Base-by-base conservation (phyloP, 2,888 invertebrate genomes). In the Eupsilia transversa region DNA sequence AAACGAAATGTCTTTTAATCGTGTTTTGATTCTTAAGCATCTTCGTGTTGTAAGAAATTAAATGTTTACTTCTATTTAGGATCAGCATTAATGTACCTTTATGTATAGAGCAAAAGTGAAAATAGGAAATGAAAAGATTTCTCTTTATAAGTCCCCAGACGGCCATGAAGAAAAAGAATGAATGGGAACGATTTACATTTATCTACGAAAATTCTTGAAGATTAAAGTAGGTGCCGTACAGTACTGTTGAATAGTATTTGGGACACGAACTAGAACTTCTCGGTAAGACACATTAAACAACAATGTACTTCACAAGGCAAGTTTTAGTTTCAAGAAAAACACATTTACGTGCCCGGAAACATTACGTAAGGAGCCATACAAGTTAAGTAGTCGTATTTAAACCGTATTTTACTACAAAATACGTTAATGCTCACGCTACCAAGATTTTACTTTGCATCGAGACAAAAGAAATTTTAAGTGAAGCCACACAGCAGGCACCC, bases 261-360 rank as follows among this genome's bases (percentile, higher is more conserved):
- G 86, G 86, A 71, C 87, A 88, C 83, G 86, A 89, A 87, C 88
- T 86, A 90, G 79, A 90, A 89, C 84, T 90, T 85, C 83, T 75
- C 85, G 85, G 89, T 89, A 90, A 85, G 80, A 82, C 80, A 87
- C 87, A 87, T 89, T 89, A 87, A 79, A 67, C 71, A 79, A 79
- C 77, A 85, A 72, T 77, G 77, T 79, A 54, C 54, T 66, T 77
- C 41, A 64, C 65, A 69, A 84, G 79, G 78, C 77, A 80, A 83
- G 71, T 83, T 85, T 77, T 73, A 75, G 78, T 78, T 78, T 56
- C n/a, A 69, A 80, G 74, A 81, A 87, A 88, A 86, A 86, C 78
- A 83, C 64, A 78, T 88, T 87, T 77, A 79, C 78, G 70, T 82
- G 69, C 76, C 70, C 76, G 77, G 79, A 72, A 80, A 79, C 71